Base-by-base conservation (phyloP, 2,888 invertebrate species). In the Nemoura dubitans region DNA sequence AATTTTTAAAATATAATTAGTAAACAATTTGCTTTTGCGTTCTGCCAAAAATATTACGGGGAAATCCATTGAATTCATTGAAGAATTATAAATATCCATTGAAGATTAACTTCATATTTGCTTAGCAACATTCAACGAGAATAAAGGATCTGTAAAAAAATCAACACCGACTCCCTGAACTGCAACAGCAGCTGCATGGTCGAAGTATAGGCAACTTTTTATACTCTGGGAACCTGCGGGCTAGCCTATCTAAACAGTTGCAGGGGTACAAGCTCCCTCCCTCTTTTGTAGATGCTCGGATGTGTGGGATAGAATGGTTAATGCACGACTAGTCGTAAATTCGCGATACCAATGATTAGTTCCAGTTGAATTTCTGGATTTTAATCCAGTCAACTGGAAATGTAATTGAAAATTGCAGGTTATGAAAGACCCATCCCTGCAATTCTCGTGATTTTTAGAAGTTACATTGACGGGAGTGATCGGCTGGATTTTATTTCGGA, bases 331-430 rank as follows among this genome's bases (percentile, higher is more conserved):
- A 16, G 16, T 27, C 28, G 27, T 78, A 14, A 27, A 76, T 27
- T 78, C 6, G 5, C 78, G 78, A 78, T 78, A 78, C 78, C 28
- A 78, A 28, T 28, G 27, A 78, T 78, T 78, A 78, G 26, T 83
- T 83, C 83, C 83, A 43, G 42, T 83, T 42, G 83, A 83, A 83
- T 83, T 83, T 83, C 43, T 42, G 2, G 83, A 26, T n/a, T 25
- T 26, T 26, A 42, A 83, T 30, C 83, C 3, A 83, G 26, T 43
- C 83, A 42, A 42, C 25, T n/a, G 83, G 83, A 83, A 83, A 43
- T 42, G 36, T 16, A 83, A 42, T 83, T 83, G 42, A 83, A 36
- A 83, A 83, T 83, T 26, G 59, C 59, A 59, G 59, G 59, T 59
- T 59, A 21, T 59, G 59, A 14, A 7, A 59, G 36, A 36, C 14